phyloP scores from a whole-genome alignment of 2,797 vertebrate species.

The Danio albolineatus region DNA sequence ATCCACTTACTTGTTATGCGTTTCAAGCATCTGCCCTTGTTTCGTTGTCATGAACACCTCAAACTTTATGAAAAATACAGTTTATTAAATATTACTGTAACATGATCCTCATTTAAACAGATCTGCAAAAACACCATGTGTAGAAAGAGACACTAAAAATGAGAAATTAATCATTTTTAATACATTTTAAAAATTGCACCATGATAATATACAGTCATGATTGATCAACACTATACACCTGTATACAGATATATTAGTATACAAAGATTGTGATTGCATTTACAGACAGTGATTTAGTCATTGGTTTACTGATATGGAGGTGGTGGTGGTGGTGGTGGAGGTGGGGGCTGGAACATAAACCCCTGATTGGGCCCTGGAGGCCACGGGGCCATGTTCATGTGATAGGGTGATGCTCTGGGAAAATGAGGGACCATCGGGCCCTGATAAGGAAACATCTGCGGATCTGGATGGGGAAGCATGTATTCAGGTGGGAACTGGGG shows the following conservation, averaged over 20 bases:
- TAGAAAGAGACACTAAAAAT: background rate
- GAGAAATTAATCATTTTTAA: slow-evolving; percentile 26
- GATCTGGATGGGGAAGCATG: slow-evolving; percentile 21
- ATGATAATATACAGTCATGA: slow-evolving; percentile 10
- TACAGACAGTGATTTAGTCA: slow-evolving; percentile 20
- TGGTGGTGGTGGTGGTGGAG: slow-evolving; percentile 59
- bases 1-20: background rate
- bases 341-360: slow-evolving; percentile 56
- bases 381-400: slow-evolving; percentile 53
- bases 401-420: slow-evolving; percentile 46
- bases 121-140: background rate
- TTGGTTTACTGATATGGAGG: slow-evolving; percentile 37
- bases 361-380: slow-evolving; percentile 50
- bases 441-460: slow-evolving; percentile 48
- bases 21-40: background rate
- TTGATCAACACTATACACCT: slow-evolving; percentile 4
- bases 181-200: slow-evolving; percentile 3
- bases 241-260: background rate
- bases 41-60: background rate
- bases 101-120: background rate
- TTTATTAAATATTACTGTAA: background rate
- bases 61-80: background rate
- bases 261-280: slow-evolving; percentile 8
- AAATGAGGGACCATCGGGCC: slow-evolving; percentile 33
- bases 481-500: slow-evolving; percentile 50